Conservation (phyloP, 2,888 invertebrate genomes). For the Nesidiocoris tenuis region DNA sequence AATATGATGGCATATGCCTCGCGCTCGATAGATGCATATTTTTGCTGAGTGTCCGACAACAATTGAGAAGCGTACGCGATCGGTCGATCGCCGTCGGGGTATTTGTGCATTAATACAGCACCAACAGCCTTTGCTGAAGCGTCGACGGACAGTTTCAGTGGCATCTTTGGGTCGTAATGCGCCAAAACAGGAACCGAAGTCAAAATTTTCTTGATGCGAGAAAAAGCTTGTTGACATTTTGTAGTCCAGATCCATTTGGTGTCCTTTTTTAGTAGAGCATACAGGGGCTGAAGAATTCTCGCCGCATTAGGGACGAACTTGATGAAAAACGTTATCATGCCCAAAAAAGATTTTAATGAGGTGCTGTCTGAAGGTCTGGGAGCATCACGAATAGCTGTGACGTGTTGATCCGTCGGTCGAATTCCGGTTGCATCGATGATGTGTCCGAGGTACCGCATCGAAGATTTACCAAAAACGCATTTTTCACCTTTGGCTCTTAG, state of each 20-base stretch:
- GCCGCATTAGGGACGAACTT: constrained; percentile 50
- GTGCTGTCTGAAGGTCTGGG: constrained; percentile 47
- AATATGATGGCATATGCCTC: neutral
- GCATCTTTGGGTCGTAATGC: constrained; percentile 18
- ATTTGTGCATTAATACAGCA: constrained; percentile 17
- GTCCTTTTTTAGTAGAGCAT: constrained; percentile 22
- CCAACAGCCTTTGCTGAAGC: constrained; percentile 29
- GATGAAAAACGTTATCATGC: constrained; percentile 53
- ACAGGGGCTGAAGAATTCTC: constrained; percentile 28
- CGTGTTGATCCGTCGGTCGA: constrained; percentile 43
- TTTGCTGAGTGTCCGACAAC: neutral
- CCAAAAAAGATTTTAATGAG: constrained; percentile 50
- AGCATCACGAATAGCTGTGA: constrained; percentile 48
- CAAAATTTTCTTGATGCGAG: constrained; percentile 21
- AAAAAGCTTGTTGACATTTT: constrained; percentile 23
- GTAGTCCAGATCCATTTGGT: constrained; percentile 22
- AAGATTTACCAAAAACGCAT: constrained; percentile 26
- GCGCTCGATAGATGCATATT: neutral
- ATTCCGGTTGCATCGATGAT: constrained; percentile 27
- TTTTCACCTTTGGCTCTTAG: constrained; percentile 36
- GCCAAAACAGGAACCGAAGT: constrained; percentile 26
- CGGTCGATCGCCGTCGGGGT: neutral
- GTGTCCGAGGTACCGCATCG: constrained; percentile 42
- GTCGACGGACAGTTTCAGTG: constrained; percentile 21
- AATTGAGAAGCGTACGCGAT: neutral